Evolutionary conservation across 2,797 vertebrate species (phyloP).

Genomic region (Periophthalmus magnuspinnatus): DNA sequence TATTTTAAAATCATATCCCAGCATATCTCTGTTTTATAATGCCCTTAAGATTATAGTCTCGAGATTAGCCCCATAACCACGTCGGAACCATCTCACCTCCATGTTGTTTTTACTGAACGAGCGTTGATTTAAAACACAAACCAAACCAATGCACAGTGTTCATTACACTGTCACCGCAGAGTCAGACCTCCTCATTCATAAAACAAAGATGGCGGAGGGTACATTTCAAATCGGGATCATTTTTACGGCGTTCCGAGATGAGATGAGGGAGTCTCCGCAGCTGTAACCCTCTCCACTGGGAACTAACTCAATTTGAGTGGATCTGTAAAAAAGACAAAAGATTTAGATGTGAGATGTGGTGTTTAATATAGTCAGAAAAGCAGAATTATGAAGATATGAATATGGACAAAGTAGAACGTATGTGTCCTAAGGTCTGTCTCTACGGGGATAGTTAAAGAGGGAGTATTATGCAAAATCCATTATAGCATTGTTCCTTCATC

Average conservation of each 20-base stretch:
- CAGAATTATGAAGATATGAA: not conserved
- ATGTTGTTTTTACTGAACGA: not conserved
- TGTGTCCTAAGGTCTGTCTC: no score
- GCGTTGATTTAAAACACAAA: slow-evolving; percentile 51
- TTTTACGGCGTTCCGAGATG: slow-evolving; percentile 26
- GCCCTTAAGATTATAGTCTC: not conserved
- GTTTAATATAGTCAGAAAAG: not conserved
- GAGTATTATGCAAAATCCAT: no score
- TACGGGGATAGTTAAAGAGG: no score
- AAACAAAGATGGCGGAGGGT: slow-evolving; percentile 53
- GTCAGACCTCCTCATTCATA: slow-evolving; percentile 50
- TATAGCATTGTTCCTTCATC: no score
- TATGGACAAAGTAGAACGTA: no score
- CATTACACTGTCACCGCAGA: slow-evolving; percentile 41
- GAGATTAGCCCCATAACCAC: not conserved
- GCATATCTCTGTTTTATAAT: not conserved
- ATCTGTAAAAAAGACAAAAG: slow-evolving; percentile 36
- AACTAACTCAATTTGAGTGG: slow-evolving; percentile 46
- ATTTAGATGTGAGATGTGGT: not conserved
- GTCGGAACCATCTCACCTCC: not conserved
- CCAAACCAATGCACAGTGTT: slow-evolving; percentile 32
- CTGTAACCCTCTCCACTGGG: slow-evolving; percentile 62
- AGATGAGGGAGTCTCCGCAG: slow-evolving; percentile 69
- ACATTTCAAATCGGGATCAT: slow-evolving; percentile 63
- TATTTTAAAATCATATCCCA: not conserved